Evolutionary conservation across 2,888 invertebrate genomes (phyloP).

Genomic region (Drosophila leonis): DNA sequence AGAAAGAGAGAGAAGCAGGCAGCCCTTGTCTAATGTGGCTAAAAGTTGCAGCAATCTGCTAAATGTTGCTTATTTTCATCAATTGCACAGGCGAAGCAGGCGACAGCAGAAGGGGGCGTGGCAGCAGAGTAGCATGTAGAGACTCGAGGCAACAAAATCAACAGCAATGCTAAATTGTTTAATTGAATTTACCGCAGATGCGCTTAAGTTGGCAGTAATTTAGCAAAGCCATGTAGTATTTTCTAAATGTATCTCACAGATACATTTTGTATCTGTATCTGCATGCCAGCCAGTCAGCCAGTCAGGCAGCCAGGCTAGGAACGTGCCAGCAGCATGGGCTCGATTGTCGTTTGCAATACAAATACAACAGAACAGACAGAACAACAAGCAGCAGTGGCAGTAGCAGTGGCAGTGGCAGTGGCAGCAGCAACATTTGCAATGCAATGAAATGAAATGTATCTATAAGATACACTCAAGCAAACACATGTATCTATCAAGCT

Average conservation of each 20-base stretch:
- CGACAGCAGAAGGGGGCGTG: not conserved
- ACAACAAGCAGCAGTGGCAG: constrained; percentile 29
- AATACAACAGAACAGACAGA: constrained; percentile 7
- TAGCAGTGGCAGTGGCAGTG: constrained; percentile 5
- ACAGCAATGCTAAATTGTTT: constrained; percentile 77
- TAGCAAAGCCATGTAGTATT: constrained; percentile 65
- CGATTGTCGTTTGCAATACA: constrained; percentile 67
- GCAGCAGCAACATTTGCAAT: constrained; percentile 57
- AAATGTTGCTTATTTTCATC: constrained; percentile 68
- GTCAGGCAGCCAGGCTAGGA: constrained; percentile 26
- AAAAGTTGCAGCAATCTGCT: constrained; percentile 51
- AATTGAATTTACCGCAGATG: constrained; percentile 80
- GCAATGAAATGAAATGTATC: constrained; percentile 69
- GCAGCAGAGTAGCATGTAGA: not conserved
- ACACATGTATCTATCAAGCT: constrained; percentile 4
- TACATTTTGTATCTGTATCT: constrained; percentile 37
- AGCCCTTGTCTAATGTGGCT: constrained; percentile 39
- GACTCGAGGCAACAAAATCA: constrained; percentile 62
- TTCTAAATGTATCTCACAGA: constrained; percentile 39
- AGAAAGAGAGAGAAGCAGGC: no score
- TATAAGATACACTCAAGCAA: constrained; percentile 49
- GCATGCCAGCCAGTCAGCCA: constrained; percentile 19
- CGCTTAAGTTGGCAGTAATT: constrained; percentile 79
- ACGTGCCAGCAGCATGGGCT: constrained; percentile 66
- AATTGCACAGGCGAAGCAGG: not conserved